Conservation (phyloP, 2,797 vertebrate species). For the Lates japonicus region DNA sequence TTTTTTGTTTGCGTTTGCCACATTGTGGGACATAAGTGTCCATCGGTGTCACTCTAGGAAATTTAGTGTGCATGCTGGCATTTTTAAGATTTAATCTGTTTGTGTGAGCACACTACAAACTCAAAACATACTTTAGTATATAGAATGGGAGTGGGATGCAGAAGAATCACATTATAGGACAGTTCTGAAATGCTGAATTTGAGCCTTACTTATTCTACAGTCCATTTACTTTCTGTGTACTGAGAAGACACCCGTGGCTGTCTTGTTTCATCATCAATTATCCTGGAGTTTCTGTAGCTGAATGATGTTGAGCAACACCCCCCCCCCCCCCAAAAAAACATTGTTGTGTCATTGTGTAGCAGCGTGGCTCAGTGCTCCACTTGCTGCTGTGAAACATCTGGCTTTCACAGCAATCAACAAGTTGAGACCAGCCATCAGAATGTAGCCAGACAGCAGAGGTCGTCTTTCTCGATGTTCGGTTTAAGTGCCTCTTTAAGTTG, state of each 20-base stretch:
- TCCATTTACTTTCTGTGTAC: constrained; percentile 9
- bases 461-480: constrained; percentile 65
- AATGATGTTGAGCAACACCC: neutral
- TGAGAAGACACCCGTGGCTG: constrained; percentile 14
- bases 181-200: constrained; percentile 73
- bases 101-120: neutral
- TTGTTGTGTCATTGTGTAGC: too few relatives aligned
- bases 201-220: constrained; percentile 49
- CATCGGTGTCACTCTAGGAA: neutral
- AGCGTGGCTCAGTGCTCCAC: neutral
- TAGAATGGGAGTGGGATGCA: constrained; percentile 37
- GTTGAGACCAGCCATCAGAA: constrained; percentile 34
- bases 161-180: constrained; percentile 28
- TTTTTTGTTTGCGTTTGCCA: too few relatives aligned
- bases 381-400: constrained; percentile 14
- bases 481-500: constrained; percentile 80
- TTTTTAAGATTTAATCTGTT: neutral
- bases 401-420: neutral
- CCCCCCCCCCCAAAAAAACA: neutral
- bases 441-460: constrained; percentile 34
- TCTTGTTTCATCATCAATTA: constrained; percentile 3
- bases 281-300: constrained; percentile 1
- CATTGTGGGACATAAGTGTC: neutral
- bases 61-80: neutral
- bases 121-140: neutral